Conservation (phyloP, 2,113 vertebrate genomes). For the Colius striatus region DNA sequence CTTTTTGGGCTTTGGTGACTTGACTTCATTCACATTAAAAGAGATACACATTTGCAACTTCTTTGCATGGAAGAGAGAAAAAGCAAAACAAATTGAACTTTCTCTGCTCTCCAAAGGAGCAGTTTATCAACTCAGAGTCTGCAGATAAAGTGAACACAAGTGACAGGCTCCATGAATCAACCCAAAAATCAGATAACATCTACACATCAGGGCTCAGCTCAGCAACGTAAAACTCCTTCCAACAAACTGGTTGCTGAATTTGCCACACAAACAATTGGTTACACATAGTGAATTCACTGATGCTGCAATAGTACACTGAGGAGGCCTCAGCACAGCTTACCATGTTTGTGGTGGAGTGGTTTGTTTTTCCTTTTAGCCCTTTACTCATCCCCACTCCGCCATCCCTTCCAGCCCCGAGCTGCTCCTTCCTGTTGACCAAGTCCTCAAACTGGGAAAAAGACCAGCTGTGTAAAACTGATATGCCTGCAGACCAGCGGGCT, state of each 20-base stretch:
- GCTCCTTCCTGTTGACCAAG: neutral
- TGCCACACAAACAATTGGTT: neutral
- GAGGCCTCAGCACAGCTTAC: neutral
- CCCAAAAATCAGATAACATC: neutral
- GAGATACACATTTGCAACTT: neutral
- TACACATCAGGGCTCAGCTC: neutral
- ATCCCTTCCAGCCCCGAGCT: neutral
- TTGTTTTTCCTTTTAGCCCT: neutral
- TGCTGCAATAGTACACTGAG: neutral
- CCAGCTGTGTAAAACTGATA: neutral
- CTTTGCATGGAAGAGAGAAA: neutral
- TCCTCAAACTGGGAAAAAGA: neutral
- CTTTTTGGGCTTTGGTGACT: neutral
- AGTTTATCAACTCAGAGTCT: neutral
- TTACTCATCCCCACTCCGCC: neutral
- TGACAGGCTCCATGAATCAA: neutral
- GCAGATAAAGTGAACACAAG: neutral
- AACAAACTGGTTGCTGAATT: neutral
- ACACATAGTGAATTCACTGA: neutral
- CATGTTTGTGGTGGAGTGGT: neutral
- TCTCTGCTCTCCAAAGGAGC: neutral
- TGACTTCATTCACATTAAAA: neutral
- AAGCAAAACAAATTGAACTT: neutral
- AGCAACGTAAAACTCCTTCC: neutral
- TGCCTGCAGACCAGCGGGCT: rapidly evolving